These are phyloP conservation scores for Fistularia commersonii DNA, from an alignment of 2,797 vertebrate genomes.

Conservation along the genomic window DNA sequence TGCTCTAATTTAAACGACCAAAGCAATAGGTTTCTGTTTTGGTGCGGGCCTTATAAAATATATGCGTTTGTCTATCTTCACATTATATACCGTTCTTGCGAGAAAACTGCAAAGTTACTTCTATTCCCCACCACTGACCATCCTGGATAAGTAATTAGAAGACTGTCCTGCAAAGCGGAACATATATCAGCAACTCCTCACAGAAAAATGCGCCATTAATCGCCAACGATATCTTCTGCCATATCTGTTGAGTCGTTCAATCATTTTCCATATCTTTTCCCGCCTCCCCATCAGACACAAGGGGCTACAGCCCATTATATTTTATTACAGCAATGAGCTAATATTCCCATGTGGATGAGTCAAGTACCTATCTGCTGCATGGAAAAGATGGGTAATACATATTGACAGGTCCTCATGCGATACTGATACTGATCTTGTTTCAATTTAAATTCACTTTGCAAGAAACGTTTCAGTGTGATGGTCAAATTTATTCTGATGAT, in stretches of 20 bases:
- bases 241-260: constrained; percentile 32
- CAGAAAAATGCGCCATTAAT: constrained; percentile 23
- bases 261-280: constrained; percentile 32
- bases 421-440: constrained; percentile 12
- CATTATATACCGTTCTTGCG: too few species aligned
- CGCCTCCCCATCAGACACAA: constrained; percentile 9
- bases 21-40: not conserved
- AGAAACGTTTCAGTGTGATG: constrained; percentile 12
- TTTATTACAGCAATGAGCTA: constrained; percentile 36
- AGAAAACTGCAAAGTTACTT: not conserved
- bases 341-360: constrained; percentile 32
- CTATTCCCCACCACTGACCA: not conserved
- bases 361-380: constrained; percentile 20
- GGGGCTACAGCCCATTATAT: constrained; percentile 27
- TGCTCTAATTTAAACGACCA: constrained; percentile 23
- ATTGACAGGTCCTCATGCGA: constrained; percentile 29
- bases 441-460: constrained; percentile 9
- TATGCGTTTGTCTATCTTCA: too few species aligned
- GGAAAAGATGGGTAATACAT: constrained; percentile 22
- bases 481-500: constrained; percentile 4
- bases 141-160: constrained; percentile 12
- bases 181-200: constrained; percentile 15
- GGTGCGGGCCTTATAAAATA: too few species aligned
- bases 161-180: not conserved
- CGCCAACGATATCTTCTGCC: constrained; percentile 12